Percentiles rank a stretch among this genome's conserved stretches.
Conservation (phyloP, 2,113 vertebrate genomes). For the Notechis scutatus region DNA sequence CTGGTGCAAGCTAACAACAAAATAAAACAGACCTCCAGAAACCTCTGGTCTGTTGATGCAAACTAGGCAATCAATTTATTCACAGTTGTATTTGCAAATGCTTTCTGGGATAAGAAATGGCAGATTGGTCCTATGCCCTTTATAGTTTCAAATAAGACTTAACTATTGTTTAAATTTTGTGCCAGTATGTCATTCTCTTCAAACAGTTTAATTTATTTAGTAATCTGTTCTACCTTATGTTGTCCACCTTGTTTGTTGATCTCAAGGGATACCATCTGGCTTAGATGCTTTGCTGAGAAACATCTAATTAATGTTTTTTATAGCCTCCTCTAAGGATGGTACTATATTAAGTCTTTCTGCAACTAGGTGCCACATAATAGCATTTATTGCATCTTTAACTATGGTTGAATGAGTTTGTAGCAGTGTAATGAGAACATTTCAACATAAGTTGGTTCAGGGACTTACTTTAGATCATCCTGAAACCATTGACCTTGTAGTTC, state of each 20-base stretch:
- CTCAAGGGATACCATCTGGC: slow-evolving; percentile 17
- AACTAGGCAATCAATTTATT: background rate
- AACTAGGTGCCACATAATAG: background rate
- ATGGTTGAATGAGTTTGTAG: background rate
- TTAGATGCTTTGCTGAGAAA: slow-evolving; percentile 2
- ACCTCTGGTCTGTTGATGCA: background rate
- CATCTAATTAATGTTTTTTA: slow-evolving; percentile 17
- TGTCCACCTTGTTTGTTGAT: slow-evolving; percentile 15
- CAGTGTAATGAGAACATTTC: slow-evolving; percentile 3
- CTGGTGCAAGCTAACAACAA: background rate
- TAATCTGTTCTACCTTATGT: slow-evolving; percentile 8
- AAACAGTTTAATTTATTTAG: background rate
- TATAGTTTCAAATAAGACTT: background rate
- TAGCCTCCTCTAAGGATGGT: slow-evolving; percentile 11
- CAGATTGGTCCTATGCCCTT: background rate
- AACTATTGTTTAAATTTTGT: background rate
- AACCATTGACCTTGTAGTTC: background rate
- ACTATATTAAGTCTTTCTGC: background rate
- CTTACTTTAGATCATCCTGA: background rate
- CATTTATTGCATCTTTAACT: slow-evolving; percentile 7
- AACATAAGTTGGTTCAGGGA: background rate
- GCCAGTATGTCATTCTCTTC: background rate
- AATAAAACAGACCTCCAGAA: background rate
- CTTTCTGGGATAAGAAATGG: background rate
- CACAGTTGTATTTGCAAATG: background rate